Evolutionary conservation across 2,797 vertebrate species (phyloP).

Genomic region (Chloroceryle amazona): DNA sequence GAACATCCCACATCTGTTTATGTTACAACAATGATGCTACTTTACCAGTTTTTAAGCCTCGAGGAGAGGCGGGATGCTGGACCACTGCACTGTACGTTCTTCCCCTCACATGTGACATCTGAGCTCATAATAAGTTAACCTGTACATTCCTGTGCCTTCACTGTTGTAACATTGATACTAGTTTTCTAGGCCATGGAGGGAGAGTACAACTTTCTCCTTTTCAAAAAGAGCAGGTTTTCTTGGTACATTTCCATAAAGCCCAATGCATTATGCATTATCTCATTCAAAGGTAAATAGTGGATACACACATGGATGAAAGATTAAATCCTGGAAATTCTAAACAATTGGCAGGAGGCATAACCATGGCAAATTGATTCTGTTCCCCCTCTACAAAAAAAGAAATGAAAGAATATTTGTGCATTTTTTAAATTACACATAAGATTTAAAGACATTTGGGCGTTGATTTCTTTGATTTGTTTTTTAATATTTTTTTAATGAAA

Average conservation of each 20-base stretch:
- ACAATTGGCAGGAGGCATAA: conserved; percentile 81
- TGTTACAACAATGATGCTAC: not conserved
- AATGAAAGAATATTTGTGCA: conserved; percentile 75
- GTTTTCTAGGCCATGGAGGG: conserved; percentile 27
- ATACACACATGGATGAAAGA: conserved; percentile 84
- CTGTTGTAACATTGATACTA: not conserved
- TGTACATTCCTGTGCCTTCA: not conserved
- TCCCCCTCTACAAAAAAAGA: conserved; percentile 75
- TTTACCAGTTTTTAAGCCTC: not conserved
- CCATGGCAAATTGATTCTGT: conserved; percentile 82
- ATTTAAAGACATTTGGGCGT: conserved; percentile 23
- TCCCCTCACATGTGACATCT: not conserved
- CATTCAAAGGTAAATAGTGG: conserved; percentile 80
- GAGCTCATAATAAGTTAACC: not conserved
- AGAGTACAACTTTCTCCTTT: not conserved
- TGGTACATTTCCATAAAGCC: conserved; percentile 74
- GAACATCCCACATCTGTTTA: not conserved
- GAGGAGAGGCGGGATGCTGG: not conserved
- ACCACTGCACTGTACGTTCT: not conserved
- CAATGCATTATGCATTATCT: conserved; percentile 81
- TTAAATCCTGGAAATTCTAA: conserved; percentile 83
- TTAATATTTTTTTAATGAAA: not conserved
- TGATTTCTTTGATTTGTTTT: not conserved
- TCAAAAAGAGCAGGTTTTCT: conserved; percentile 51
- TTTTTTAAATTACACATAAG: conserved; percentile 73